These are phyloP conservation scores for Gallinago solitaria DNA, from an alignment of 2,797 vertebrate species.

Conservation along the genomic window DNA sequence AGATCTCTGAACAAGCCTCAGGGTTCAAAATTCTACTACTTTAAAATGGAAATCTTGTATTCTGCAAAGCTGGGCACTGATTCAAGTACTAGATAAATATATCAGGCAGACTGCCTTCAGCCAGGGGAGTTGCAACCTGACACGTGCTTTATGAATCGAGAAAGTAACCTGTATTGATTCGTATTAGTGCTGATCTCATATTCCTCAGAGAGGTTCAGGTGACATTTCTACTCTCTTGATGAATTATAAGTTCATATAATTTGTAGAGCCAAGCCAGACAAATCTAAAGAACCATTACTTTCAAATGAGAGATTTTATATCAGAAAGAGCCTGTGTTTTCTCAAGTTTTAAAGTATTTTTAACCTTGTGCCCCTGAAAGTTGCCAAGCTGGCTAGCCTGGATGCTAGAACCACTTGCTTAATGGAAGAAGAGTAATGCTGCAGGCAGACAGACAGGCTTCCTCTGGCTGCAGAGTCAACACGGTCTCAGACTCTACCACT, in stretches of 20 bases:
- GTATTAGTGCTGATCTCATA: background rate
- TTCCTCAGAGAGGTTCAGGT: slow-evolving; percentile 1
- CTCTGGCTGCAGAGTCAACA: background rate
- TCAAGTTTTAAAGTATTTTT: slow-evolving; percentile 18
- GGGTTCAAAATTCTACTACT: background rate
- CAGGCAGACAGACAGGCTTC: background rate
- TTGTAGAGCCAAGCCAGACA: background rate
- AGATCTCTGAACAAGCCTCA: background rate
- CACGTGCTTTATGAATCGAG: background rate
- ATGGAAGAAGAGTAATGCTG: background rate
- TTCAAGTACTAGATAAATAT: background rate
- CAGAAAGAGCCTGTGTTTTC: background rate
- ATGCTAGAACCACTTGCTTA: slow-evolving; percentile 5
- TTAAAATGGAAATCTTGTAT: background rate
- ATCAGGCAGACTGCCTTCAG: background rate
- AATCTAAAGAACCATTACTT: background rate
- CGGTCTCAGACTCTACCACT: background rate
- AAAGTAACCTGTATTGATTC: slow-evolving; percentile 51
- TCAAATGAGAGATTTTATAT: slow-evolving; percentile 1
- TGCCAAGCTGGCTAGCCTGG: slow-evolving; percentile 7
- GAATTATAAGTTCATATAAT: background rate
- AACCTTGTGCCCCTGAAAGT: background rate
- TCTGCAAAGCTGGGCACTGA: background rate
- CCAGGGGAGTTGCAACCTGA: background rate
- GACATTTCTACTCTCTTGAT: slow-evolving; percentile 12